Base-by-base conservation (phyloP, 2,888 invertebrate species). In the Drosophila hamatofila region DNA sequence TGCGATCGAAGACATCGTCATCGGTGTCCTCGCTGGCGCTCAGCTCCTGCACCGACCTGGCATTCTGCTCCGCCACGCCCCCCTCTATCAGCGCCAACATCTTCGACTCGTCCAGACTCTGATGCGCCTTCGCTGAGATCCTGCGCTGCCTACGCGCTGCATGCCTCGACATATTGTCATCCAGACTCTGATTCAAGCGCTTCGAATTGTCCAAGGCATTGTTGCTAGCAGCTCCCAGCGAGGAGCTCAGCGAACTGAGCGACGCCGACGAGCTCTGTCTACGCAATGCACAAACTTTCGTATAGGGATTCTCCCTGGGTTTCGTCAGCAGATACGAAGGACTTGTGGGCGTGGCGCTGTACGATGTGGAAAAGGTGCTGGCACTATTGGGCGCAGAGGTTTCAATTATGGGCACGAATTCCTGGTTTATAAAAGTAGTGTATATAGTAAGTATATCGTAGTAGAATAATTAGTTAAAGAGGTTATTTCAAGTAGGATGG, bases 261-360 rank as follows among this genome's bases (percentile, higher is more conserved):
- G 96, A 97, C 46, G 96, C 96, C 49, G 96, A 96, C 4, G 97
- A 97, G 89, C 96, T 97, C 92, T 97, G 97, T 33, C 97, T 94
- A 68, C 98, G 94, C 64, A 98, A 94, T 7, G 97, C 97, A 91
- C 98, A 97, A 4, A 97, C 96, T 94, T 97, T 98, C 2, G 97
- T 97, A 90, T 98, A 98, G 0, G 97, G 96, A 91, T 96, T 97
- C 92, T 97, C 97, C 64, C 97, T 94, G 0, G 96, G 96, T 14
- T 96, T 96, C 91, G 96, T 96, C 14, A 90, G 58, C 66, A 92
- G 64, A 95, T 93, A 16, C 95, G 97, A 92, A 95, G 96, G 60
- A 95, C 94, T 33, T 7, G 84, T 89, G 42, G 96, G 96, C 3
- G 96, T 95, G 1, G 96, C 95, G 23, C 93, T 93, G 63, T 94